Base-by-base conservation (phyloP, 2,113 vertebrate species). In the Sminthopsis crassicaudata region DNA sequence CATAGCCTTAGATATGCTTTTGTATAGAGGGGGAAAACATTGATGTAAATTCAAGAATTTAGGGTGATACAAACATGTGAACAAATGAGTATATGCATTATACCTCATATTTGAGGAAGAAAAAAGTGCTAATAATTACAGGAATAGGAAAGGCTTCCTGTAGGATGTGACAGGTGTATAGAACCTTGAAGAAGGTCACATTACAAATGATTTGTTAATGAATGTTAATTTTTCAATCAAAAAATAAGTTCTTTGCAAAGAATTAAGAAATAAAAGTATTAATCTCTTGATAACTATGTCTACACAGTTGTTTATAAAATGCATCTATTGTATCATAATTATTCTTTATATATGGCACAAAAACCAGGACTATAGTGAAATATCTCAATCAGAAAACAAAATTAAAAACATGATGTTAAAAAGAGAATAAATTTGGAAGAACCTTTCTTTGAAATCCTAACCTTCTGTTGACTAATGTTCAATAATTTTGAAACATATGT, bases 401-500 rank as follows among this genome's bases (percentile, higher is more conserved):
- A 97, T 95, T 96, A 97, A 97, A 98, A 97, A 96, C 90, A 14
- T 95, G 36, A 36, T 94, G 97, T 97, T 98, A 97, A 97, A 97
- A 98, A 97, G 14, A 3, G 94, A 94, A 91, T 97, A 92, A 97
- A 97, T 98, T 98, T 97, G 96, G 97, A 97, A 98, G 96, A 95
- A 98, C 92, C 96, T 96, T 98, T 98, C 96, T 98, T 96, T 98
- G 98, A 97, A 98, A 98, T 98, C 98, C n/a, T 94, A 97, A 97
- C 96, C 97, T 97, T 98, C 98, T 98, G 97, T 98, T 98, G 98
- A 97, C 96, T 98, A 97, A 98, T 94, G 93, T 97, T 98, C 94
- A 96, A 97, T 97, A 97, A 98, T 98, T 97, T 96, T 98, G 97
- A 98, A 98, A 96, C 98, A 98, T 97, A 98, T 98, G 98, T 97